These are phyloP conservation scores for Hylia prasina DNA, from an alignment of 2,113 vertebrate species.

Conservation along the genomic window DNA sequence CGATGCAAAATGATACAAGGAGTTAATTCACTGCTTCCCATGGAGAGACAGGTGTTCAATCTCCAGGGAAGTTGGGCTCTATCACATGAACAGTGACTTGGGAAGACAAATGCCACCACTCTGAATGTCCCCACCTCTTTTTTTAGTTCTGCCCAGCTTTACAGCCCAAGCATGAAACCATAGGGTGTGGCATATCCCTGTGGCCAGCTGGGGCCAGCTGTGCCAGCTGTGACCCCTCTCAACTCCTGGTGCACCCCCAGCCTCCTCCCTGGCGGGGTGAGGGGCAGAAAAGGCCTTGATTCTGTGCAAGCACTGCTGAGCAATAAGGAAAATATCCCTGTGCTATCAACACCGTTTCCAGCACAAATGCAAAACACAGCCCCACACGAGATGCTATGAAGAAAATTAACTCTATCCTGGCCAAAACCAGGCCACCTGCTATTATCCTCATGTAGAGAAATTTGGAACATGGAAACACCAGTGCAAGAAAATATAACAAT, in stretches of 20 bases:
- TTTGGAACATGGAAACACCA: neutral
- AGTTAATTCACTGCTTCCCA: neutral
- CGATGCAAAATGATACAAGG: neutral
- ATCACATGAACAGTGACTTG: rapidly evolving
- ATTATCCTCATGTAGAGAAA: neutral
- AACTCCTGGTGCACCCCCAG: neutral
- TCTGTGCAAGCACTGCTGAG: neutral
- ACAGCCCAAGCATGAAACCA: rapidly evolving
- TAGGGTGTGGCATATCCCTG: neutral
- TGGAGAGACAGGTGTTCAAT: neutral
- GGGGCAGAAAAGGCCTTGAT: neutral
- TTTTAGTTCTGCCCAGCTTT: neutral
- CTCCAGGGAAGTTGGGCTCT: neutral
- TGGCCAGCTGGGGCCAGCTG: neutral
- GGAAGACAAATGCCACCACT: neutral
- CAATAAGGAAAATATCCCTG: neutral
- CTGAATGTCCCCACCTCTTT: rapidly evolving
- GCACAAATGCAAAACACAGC: neutral
- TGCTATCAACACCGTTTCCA: neutral
- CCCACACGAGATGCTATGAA: neutral
- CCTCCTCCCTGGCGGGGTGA: neutral
- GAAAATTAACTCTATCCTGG: neutral
- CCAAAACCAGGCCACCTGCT: neutral
- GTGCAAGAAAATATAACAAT: neutral
- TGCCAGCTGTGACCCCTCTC: neutral